These are phyloP conservation scores for Siderastrea radians DNA, from an alignment of 92 coral and sea anemone species.

Conservation along the genomic window DNA sequence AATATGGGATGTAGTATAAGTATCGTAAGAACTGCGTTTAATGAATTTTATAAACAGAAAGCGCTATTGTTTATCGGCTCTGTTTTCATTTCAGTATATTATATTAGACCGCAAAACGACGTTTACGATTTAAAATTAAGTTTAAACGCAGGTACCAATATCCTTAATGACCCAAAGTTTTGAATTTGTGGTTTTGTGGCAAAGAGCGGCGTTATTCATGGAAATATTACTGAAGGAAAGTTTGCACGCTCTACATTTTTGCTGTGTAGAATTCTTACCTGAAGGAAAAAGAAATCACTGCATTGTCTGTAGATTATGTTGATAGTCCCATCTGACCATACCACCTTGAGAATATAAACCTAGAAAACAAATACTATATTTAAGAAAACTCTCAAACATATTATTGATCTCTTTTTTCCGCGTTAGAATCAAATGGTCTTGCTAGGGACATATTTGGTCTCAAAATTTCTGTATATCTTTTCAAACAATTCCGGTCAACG, in stretches of 20 bases:
- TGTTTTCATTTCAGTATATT: no score
- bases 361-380: background rate
- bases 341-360: constrained; percentile 74
- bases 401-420: background rate
- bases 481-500: no score
- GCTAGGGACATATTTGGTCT: no score
- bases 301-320: constrained; percentile 74
- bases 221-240: background rate
- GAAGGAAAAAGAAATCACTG: constrained; percentile 68
- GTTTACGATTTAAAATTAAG: background rate
- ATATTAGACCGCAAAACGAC: background rate
- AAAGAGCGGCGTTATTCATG: background rate
- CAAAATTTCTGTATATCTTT: no score
- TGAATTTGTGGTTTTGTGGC: background rate
- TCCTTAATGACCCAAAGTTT: background rate
- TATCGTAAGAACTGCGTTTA: no score
- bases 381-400: background rate
- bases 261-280: constrained; percentile 24
- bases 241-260: background rate
- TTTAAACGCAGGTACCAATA: background rate
- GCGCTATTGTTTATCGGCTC: no score
- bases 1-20: background rate
- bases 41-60: no score
- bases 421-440: background rate
- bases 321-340: constrained; percentile 76